These are phyloP conservation scores for Drosophila pachea DNA, from an alignment of 1,140 invertebrate species.

Conservation along the genomic window DNA sequence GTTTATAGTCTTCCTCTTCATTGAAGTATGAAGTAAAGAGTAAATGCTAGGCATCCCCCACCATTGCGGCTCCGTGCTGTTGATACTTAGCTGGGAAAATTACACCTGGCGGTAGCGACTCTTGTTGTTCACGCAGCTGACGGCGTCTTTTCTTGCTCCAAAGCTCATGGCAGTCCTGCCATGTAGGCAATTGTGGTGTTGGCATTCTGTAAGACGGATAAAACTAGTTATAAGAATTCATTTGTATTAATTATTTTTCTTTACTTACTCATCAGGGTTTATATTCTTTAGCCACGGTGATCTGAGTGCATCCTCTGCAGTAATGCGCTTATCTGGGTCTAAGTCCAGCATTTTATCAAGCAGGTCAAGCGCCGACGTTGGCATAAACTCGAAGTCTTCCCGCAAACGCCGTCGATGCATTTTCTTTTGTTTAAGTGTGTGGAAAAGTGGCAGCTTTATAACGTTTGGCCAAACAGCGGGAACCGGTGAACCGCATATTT, in stretches of 20 bases:
- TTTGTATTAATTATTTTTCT: constrained; percentile 79
- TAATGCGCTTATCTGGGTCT: constrained; percentile 95
- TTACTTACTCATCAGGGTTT: constrained; percentile 90
- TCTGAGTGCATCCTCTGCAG: constrained; percentile 95
- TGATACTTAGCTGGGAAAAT: constrained; percentile 79
- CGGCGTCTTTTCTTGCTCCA: constrained; percentile 96
- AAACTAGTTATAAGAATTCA: constrained; percentile 76
- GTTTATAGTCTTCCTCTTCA: constrained; percentile 45
- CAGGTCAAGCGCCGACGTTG: constrained; percentile 91
- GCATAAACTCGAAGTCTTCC: constrained; percentile 97
- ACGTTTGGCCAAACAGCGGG: constrained; percentile 99
- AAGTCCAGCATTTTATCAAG: constrained; percentile 98
- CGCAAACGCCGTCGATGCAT: constrained; percentile 91
- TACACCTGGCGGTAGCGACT: constrained; percentile 58
- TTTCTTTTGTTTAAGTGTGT: constrained; percentile 95
- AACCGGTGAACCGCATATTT: constrained; percentile 96
- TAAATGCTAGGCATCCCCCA: constrained; percentile 72
- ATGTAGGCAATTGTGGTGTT: constrained; percentile 90
- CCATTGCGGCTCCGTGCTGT: constrained; percentile 79
- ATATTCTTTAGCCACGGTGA: constrained; percentile 96
- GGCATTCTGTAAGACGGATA: constrained; percentile 83
- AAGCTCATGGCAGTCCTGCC: constrained; percentile 99
- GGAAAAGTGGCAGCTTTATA: constrained; percentile 94
- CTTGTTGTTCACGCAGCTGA: constrained; percentile 86
- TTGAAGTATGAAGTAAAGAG: constrained; percentile 59